These are phyloP conservation scores for Poecilia velifera DNA, from an alignment of 2,797 vertebrate genomes.

Conservation along the genomic window DNA sequence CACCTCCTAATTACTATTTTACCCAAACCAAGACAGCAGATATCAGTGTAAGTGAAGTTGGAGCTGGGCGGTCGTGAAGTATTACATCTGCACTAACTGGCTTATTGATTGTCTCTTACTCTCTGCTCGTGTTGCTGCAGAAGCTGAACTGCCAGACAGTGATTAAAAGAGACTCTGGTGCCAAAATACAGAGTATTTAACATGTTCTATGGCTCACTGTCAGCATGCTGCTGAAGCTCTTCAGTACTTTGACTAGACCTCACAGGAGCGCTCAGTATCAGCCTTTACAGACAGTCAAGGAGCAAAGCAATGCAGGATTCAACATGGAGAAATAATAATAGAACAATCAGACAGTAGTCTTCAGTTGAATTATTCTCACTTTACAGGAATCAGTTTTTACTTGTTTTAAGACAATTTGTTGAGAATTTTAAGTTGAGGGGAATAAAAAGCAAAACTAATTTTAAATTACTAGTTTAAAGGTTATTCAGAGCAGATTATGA, in stretches of 20 bases:
- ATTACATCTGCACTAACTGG: slow-evolving; percentile 23
- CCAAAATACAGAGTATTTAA: slow-evolving; percentile 31
- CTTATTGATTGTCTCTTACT: slow-evolving; percentile 22
- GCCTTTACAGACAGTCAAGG: not conserved
- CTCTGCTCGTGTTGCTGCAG: slow-evolving; percentile 15
- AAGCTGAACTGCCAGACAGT: slow-evolving; percentile 9
- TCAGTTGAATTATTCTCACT: not conserved
- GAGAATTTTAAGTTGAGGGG: not conserved
- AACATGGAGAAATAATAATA: not conserved
- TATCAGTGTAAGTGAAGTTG: not conserved
- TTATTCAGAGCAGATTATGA: not conserved
- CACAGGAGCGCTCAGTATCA: not conserved
- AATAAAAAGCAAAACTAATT: not conserved
- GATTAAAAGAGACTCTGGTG: slow-evolving; percentile 23
- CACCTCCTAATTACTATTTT: not conserved
- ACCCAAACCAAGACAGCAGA: not conserved
- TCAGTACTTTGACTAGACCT: not conserved
- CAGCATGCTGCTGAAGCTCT: not conserved
- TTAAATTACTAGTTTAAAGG: not conserved
- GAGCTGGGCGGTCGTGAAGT: slow-evolving; percentile 5
- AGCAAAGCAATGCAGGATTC: not conserved
- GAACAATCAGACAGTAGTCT: not conserved
- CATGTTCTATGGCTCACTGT: slow-evolving; percentile 2
- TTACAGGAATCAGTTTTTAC: not conserved
- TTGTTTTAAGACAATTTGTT: not conserved